These are phyloP conservation scores for Todus mexicanus DNA, from an alignment of 2,797 vertebrate species.

Conservation along the genomic window DNA sequence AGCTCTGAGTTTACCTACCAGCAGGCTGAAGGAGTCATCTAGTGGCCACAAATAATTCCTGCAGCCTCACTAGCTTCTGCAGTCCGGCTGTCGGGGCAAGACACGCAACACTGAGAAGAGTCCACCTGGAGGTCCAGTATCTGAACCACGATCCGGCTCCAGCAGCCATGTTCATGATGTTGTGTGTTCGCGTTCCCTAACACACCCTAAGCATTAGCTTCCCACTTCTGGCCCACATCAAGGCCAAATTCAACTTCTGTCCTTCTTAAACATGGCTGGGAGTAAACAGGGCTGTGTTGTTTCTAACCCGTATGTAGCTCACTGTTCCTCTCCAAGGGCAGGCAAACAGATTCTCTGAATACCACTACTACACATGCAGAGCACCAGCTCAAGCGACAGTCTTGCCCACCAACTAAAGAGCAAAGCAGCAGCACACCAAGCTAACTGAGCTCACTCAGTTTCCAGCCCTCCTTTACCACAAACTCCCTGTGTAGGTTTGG, in stretches of 20 bases:
- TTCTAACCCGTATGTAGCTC: background rate
- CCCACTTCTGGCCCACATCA: background rate
- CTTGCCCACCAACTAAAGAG: background rate
- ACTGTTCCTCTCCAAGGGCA: background rate
- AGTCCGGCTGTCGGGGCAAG: background rate
- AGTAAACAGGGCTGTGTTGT: rapidly evolving
- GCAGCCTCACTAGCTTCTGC: background rate
- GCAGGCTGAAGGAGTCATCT: conserved; percentile 60
- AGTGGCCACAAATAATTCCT: conserved; percentile 35
- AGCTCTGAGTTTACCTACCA: background rate
- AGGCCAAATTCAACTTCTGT: background rate
- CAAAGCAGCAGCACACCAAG: background rate
- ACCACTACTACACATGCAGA: rapidly evolving
- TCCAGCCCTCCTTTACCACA: background rate
- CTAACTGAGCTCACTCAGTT: background rate
- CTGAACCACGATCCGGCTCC: rapidly evolving
- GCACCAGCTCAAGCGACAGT: background rate
- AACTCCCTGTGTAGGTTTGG: rapidly evolving
- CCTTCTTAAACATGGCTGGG: background rate
- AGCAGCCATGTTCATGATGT: background rate
- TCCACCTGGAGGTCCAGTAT: background rate
- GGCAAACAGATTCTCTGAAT: background rate
- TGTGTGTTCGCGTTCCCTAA: rapidly evolving
- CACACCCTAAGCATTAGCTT: rapidly evolving
- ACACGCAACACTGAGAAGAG: no score